Evolutionary conservation across 1,140 invertebrate genomes (phyloP).

Genomic region (Cecropterus lyciades): DNA sequence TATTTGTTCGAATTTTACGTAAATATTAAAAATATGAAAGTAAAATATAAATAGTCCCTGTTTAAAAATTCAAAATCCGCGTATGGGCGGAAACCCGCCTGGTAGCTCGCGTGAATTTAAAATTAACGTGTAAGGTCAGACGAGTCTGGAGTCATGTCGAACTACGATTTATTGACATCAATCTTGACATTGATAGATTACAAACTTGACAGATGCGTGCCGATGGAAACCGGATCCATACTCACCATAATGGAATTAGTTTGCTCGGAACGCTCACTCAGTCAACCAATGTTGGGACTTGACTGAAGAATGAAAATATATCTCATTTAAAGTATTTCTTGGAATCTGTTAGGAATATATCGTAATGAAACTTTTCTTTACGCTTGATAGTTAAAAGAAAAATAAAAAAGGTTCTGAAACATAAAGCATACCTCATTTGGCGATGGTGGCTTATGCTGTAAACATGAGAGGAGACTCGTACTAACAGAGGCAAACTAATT

Average conservation of each 20-base stretch:
- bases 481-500: too few species aligned
- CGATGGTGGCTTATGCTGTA: too few species aligned
- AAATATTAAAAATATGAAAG: too few species aligned
- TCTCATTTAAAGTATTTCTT: not conserved
- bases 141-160: constrained; percentile 13
- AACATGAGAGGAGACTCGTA: too few species aligned
- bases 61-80: not conserved
- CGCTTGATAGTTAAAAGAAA: too few species aligned
- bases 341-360: too few species aligned
- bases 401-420: too few species aligned
- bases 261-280: not conserved
- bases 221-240: constrained; percentile 2
- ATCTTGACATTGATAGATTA: constrained; percentile 28
- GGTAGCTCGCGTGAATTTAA: constrained; percentile 19
- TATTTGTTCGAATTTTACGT: too few species aligned
- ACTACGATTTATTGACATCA: constrained; percentile 28
- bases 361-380: too few species aligned
- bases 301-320: too few species aligned
- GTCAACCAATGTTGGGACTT: not conserved
- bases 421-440: too few species aligned
- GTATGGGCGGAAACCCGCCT: not conserved
- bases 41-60: too few species aligned
- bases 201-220: constrained; percentile 16
- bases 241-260: constrained; percentile 25
- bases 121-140: constrained; percentile 21